A percentile compares a stretch with the other conserved stretches of the same genome.
These are phyloP conservation scores for Aphelenchoides bicaudatus DNA, from an alignment of 2,888 invertebrate genomes.

Conservation along the genomic window DNA sequence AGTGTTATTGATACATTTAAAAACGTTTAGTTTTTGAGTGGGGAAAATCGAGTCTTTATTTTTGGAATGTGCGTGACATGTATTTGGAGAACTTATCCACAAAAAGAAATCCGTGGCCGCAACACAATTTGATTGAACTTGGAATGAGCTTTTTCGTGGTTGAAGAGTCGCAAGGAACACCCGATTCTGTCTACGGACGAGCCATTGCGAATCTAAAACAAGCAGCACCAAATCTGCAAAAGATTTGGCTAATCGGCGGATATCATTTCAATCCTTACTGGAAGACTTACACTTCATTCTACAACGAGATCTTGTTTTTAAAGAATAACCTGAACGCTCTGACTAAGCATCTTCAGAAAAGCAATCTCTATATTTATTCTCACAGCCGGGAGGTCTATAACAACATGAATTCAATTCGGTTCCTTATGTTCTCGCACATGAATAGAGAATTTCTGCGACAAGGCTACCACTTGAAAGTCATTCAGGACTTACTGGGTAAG, in stretches of 20 bases:
- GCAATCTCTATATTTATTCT: not conserved
- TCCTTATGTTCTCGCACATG: conserved; percentile 4
- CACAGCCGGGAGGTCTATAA: not conserved
- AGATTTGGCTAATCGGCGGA: conserved; percentile 4
- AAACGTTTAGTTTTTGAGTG: conserved; percentile 2
- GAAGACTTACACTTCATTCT: not conserved
- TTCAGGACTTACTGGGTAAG: too few relatives aligned
- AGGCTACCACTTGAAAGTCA: too few relatives aligned
- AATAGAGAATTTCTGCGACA: conserved; percentile 4
- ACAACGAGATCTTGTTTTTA: not conserved
- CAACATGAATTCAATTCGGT: conserved; percentile 5
- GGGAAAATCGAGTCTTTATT: not conserved
- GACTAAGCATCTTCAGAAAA: not conserved
- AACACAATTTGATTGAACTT: not conserved
- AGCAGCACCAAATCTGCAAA: conserved; percentile 4
- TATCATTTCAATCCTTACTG: not conserved
- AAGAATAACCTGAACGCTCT: not conserved
- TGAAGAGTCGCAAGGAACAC: not conserved
- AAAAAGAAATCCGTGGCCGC: not conserved
- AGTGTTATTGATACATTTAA: too few relatives aligned
- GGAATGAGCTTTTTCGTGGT: not conserved
- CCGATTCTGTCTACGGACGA: conserved; percentile 7
- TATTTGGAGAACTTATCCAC: not conserved
- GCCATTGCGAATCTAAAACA: not conserved
- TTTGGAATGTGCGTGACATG: conserved; percentile 6